Evolutionary conservation across 2,797 vertebrate genomes (phyloP), one percentile per base, ranked within the genome.

Genomic region (Tympanoctomys barrerae): DNA sequence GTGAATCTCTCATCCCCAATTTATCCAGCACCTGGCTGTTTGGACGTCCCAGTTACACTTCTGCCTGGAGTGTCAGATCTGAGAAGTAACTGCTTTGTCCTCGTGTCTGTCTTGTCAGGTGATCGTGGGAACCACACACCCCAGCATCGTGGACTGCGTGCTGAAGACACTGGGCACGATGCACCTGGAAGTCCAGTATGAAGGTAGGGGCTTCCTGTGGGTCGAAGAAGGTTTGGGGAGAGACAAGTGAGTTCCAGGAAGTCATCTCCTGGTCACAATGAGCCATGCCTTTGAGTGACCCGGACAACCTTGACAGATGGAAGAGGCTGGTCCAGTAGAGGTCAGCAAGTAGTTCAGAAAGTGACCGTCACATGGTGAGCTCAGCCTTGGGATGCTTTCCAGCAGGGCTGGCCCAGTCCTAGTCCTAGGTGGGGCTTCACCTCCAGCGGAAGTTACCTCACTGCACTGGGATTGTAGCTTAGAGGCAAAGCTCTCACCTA

Each of bases 181-280:
- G 84, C 98, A 99, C 90, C 93, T 98, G 84, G 98, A 99, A 75
- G 98, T 99, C 28, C 99, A 99, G 93, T 90, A 98, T 59, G 98
- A 99, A 99, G 99, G 99, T 99, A 98, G 91, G 97, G 2, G 5
- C 62, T 13, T 2, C 77, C 90, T 36, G 73, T 26, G 21, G 12
- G 1, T 12, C 1, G 4, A 10, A 1, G 33, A 46, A 22, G 62
- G 77, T 19, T 21, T 26, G 7, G 0, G 70, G 61, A 31, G 13
- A 1, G 68, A 24, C 19, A 3, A 6, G 2, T 18, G 46, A 2
- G 1, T 77, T 57, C 83, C 46, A 1, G n/a, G 24, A 46, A 21
- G 24, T 87, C 78, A 42, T 11, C 77, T 82, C 80, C 78, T 39
- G 1, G 14, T 70, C 80, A 84, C 89, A 64, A 77, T 94, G 62